Evolutionary conservation across 2,113 vertebrate species (phyloP), one percentile per base, ranked within the genome.

Genomic region (Amphiprion percula): DNA sequence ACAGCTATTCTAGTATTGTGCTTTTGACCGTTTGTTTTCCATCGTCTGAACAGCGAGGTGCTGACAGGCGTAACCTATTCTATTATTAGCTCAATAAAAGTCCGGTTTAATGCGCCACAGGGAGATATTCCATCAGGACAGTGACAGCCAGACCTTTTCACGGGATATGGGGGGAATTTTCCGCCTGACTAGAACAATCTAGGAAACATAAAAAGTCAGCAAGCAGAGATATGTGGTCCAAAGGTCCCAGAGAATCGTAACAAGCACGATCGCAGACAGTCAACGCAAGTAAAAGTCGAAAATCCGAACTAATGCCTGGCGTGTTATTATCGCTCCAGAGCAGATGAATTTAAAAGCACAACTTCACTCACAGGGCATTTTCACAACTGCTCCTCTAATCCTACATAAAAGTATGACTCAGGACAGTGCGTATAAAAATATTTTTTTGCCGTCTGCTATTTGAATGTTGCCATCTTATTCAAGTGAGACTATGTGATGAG

Each of bases 51-150:
- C 87, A 86, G 74, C 30, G 68, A 93, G 87, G 88, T 83, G 93
- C 92, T 94, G 94, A 95, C 93, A 95, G 89, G 91, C 88, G 77
- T 93, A 93, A 94, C 94, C 91, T 90, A 88, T 93, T 94, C 91
- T 94, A 94, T 95, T 94, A 95, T 94, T 94, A 94, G 90, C 93
- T 90, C 85, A 77, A 90, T 95, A 94, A 94, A 93, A 92, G 87
- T 90, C 88, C 10, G 37, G 85, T 91, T 94, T 91, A 93, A 92
- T 81, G 80, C 80, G 83, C 93, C 93, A 91, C 82, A 59, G 94
- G 92, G 92, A 94, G 91, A 92, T 92, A 90, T 94, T 95, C 94
- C 90, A 94, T 93, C 93, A 90, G 88, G 90, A 84, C 74, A 74
- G 76, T 92, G 94, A 95, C 94, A 94, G 92, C 83, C 84, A 94